Percentiles rank a stretch among this genome's conserved stretches.
Conservation (phyloP, 2,113 vertebrate species). For the Neotoma lepida region DNA sequence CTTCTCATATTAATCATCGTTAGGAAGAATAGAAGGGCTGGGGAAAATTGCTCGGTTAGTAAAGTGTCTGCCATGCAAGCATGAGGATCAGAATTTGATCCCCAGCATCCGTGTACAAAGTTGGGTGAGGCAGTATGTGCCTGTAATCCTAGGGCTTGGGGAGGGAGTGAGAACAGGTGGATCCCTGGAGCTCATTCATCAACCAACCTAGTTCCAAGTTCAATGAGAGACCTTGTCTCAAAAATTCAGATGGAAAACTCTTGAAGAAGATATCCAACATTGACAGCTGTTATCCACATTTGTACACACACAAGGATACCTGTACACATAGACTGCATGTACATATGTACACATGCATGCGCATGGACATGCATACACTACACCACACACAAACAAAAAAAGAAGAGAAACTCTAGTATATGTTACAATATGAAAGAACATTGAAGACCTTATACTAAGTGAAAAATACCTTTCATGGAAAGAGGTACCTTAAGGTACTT, state of each 20-base stretch:
- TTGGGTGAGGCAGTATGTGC: background rate
- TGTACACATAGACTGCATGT: background rate
- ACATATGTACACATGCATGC: background rate
- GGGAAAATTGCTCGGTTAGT: too few species aligned
- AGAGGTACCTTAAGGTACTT: background rate
- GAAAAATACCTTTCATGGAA: background rate
- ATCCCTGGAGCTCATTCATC: background rate
- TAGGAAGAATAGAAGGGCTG: background rate
- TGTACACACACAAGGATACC: background rate
- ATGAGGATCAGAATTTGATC: too few species aligned
- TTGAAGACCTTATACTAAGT: background rate
- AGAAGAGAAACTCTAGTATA: background rate
- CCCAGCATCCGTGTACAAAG: background rate
- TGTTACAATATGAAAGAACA: background rate
- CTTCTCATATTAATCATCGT: too few species aligned
- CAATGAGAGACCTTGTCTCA: background rate
- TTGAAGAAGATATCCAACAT: background rate
- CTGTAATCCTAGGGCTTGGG: background rate
- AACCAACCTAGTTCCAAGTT: background rate
- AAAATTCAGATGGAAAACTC: background rate
- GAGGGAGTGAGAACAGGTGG: too few species aligned
- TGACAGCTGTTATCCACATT: too few species aligned
- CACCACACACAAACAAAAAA: background rate
- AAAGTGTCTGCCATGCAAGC: background rate
- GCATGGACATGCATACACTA: background rate